Conservation (phyloP, 2,888 invertebrate species). For the Petrolisthes cinctipes region DNA sequence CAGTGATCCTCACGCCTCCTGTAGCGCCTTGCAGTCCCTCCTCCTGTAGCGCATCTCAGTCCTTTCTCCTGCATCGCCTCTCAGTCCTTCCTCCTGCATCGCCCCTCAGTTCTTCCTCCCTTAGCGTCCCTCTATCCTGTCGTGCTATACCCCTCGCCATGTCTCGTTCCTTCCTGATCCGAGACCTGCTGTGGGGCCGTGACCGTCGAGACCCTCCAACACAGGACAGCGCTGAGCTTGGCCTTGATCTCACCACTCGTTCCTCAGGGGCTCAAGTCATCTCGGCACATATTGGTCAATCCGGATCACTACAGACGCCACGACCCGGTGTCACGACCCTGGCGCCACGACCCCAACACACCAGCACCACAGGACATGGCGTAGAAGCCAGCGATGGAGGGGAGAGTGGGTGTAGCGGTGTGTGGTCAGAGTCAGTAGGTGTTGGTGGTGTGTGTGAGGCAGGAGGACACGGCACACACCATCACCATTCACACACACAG, state of each 20-base stretch:
- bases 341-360: not conserved
- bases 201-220: constrained; percentile 12
- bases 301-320: not conserved
- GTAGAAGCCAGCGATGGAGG: no score
- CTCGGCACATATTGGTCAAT: not conserved
- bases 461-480: not conserved
- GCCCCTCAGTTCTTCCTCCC: not conserved
- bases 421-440: no score
- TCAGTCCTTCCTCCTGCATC: no score
- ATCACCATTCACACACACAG: not conserved
- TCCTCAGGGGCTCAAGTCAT: not conserved
- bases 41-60: not conserved
- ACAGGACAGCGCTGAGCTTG: not conserved
- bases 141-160: constrained; percentile 3
- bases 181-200: constrained; percentile 51
- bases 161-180: constrained; percentile 55
- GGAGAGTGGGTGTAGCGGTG: no score
- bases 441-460: no score
- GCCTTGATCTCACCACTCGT: constrained; percentile 48
- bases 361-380: not conserved
- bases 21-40: no score
- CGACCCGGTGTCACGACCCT: not conserved
- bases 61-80: not conserved
- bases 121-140: not conserved
- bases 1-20: no score